Evolutionary conservation across 2,888 invertebrate species (phyloP), one percentile per base, ranked within the genome.

Genomic region (Catocala nupta): DNA sequence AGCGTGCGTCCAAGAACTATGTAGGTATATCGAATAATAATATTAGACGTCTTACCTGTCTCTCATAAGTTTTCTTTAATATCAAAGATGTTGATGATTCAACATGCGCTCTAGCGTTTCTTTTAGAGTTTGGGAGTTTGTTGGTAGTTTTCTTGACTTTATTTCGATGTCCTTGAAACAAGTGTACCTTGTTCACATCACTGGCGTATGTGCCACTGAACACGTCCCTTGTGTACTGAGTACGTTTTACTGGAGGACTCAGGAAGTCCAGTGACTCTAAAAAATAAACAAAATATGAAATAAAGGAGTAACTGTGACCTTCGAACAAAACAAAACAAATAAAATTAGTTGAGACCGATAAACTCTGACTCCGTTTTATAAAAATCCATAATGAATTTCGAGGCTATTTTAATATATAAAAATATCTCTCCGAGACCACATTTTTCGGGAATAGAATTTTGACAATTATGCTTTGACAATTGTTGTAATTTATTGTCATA

Each of bases 211-310:
- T 34, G 50, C 55, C 57, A 50, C 49, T 59, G 49, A 56, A 64
- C 8, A 59, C 68, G 16, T 68, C 75, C 54, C 58, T 54, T 44
- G 49, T 71, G 59, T 63, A 61, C n/a, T 42, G 49, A 44, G 57
- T 57, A 71, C 84, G 84, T 74, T 83, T 86, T 49, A 86, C 82
- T 25, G 88, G 82, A 10, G 86, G 87, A 78, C 84, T 83, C 58
- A 89, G 73, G 70, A 82, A 84, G 63, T 89, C 85, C 78, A 90
- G 78, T 12, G 85, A 84, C 77, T 88, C 91, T 92, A 89, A 73
- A 86, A 80, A 82, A 86, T 25, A 82, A 68, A 77, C 75, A 78
- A 78, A 78, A 78, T 76, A 79, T 77, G 72, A 73, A 81, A 83
- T 74, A 73, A 73, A 74, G 47, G 16, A 65, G 57, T 58, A 63